Percentiles rank a stretch among this genome's conserved stretches.
phyloP scores from a whole-genome alignment of 2,888 invertebrate genomes.

The Smittia aterrima region DNA sequence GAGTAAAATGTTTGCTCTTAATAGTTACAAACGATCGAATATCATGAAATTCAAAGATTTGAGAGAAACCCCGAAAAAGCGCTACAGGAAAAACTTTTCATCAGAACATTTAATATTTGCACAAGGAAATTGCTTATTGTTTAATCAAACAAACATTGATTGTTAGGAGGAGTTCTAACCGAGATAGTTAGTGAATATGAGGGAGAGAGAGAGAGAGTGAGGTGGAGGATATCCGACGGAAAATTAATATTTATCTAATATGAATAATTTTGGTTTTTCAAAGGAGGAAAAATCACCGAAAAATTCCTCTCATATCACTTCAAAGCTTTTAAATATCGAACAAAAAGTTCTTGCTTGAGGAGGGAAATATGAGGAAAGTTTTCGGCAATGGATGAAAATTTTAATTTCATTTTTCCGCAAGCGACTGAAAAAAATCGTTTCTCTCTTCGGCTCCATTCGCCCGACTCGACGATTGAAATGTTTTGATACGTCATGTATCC shows the following conservation, averaged over 20 bases:
- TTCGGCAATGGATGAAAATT: neutral
- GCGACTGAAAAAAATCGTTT: neutral
- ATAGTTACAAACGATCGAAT: no score
- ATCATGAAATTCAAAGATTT: no score
- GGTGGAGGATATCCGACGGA: neutral
- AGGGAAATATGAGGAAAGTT: neutral
- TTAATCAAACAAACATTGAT: conserved; percentile 35
- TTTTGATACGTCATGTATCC: conserved; percentile 30
- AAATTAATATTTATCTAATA: conserved; percentile 16
- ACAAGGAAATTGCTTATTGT: conserved; percentile 32
- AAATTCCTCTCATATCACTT: neutral
- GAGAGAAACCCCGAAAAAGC: no score
- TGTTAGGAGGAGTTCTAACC: conserved; percentile 1
- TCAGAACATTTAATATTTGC: conserved; percentile 23
- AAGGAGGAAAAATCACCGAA: neutral
- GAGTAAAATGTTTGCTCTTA: no score
- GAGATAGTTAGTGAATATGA: neutral
- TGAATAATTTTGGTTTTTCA: neutral
- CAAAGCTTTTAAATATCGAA: neutral
- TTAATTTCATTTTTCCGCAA: conserved; percentile 20
- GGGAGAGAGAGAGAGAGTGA: neutral
- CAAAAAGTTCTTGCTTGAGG: neutral
- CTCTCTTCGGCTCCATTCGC: neutral
- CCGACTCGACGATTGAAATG: conserved; percentile 16
- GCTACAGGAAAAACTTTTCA: no score